Percentiles rank a stretch among this genome's conserved stretches.
Evolutionary conservation across 1,140 invertebrate species (phyloP).

Genomic region (Chironomus tepperi): DNA sequence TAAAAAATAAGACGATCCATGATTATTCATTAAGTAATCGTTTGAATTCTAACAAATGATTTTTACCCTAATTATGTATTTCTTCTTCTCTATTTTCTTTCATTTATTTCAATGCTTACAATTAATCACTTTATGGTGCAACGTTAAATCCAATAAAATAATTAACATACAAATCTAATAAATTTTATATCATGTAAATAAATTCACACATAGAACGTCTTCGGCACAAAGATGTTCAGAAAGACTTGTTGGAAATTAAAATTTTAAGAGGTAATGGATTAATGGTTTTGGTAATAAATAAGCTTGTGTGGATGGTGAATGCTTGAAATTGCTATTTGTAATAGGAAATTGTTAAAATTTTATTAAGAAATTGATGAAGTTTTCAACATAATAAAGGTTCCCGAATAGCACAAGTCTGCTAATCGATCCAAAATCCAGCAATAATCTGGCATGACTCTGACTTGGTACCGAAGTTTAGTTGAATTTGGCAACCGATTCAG

Average conservation of each 20-base stretch:
- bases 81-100: slow-evolving; percentile 25
- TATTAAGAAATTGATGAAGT: too few relatives aligned
- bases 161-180: not conserved
- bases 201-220: slow-evolving; percentile 25
- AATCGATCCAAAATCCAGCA: too few relatives aligned
- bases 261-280: slow-evolving; percentile 39
- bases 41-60: slow-evolving; percentile 18
- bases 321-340: too few relatives aligned
- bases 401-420: too few relatives aligned
- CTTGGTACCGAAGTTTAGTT: too few relatives aligned
- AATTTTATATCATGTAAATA: slow-evolving; percentile 13
- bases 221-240: slow-evolving; percentile 41
- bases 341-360: not conserved
- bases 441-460: too few relatives aligned
- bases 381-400: too few relatives aligned
- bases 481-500: too few relatives aligned
- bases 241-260: slow-evolving; percentile 41
- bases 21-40: too few relatives aligned
- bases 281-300: not conserved
- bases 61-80: slow-evolving; percentile 17
- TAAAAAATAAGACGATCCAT: too few relatives aligned
- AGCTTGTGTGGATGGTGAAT: too few relatives aligned
- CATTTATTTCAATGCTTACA: slow-evolving; percentile 24
- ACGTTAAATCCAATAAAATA: not conserved
- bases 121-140: not conserved